Evolutionary conservation across 2,113 vertebrate genomes (phyloP).

Genomic region (Tichodroma muraria): DNA sequence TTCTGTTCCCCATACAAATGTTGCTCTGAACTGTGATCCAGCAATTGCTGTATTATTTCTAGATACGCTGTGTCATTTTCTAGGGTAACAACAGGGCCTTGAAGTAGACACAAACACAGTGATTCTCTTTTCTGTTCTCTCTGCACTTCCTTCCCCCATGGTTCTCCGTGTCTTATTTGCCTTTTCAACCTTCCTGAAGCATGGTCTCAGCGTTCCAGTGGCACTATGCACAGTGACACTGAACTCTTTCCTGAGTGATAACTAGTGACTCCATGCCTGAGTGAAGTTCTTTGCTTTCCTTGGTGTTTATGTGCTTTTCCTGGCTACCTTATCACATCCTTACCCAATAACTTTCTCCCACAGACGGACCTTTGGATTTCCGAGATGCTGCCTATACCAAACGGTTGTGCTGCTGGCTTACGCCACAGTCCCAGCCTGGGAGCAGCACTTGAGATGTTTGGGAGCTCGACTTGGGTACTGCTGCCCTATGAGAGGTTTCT

Average conservation of each 20-base stretch:
- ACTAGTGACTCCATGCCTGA: not conserved
- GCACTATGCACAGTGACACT: not conserved
- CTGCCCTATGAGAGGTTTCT: not conserved
- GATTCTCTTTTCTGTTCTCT: not conserved
- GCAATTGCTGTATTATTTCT: not conserved
- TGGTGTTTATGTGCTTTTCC: constrained; percentile 36
- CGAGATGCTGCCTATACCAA: not conserved
- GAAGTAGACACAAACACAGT: not conserved
- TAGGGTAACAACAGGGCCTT: not conserved
- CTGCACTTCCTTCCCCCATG: not conserved
- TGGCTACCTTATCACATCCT: constrained; percentile 48
- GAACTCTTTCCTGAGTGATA: not conserved
- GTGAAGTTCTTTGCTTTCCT: not conserved
- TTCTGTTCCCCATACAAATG: not conserved
- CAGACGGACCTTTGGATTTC: constrained; percentile 27
- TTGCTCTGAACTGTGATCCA: not conserved
- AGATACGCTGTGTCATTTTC: not conserved
- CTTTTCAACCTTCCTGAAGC: not conserved
- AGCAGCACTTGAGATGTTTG: not conserved
- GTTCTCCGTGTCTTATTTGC: not conserved
- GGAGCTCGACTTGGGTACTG: constrained; percentile 6
- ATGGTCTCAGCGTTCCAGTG: accelerated
- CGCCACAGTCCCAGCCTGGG: constrained; percentile 3
- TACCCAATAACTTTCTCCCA: constrained; percentile 36
- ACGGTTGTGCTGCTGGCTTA: constrained; percentile 20